Base-by-base conservation (phyloP, 2,888 invertebrate species). In the Dastarcus helophoroides region DNA sequence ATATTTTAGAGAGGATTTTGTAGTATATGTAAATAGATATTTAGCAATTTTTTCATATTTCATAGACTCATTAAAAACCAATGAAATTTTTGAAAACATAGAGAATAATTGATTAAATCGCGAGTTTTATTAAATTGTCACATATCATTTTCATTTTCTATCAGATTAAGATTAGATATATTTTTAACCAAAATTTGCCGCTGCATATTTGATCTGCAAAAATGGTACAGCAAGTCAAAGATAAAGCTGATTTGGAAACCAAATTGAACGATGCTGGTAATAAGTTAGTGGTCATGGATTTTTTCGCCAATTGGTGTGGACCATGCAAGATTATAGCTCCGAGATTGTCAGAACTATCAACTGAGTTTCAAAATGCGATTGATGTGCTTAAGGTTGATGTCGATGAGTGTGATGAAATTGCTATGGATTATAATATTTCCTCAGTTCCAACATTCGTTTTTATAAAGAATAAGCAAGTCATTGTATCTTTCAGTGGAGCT, bases 371-470 rank as follows among this genome's bases (percentile, higher is more conserved):
- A 0, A 73, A 69, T 35, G 35, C 38, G 1, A 41, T 55, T 14
- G 26, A 47, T 14, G 44, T 55, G 11, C 34, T 44, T 10, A 33
- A 54, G 54, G 79, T 91, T 8, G 88, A 90, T 61, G 86, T 90
- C 0, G 90, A 91, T 52, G 83, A 86, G 43, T 78, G 80, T 52
- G 86, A 88, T 53, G 85, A 86, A 25, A 65, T 89, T 33, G 80
- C 84, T 2, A 65, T 72, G 39, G 73, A 79, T 47, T 89, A 84
- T 65, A 71, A 78, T 52, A 74, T 90, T 51, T 69, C 73, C 45
- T 82, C 85, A 31, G 89, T 90, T 89, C 90, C 90, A 23, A 90
- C 90, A 3, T 90, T 91, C 56, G 65, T 89, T 9, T 88, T 89
- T 60, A 65, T 90, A 41, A 89, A 86, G 63, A 73, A 72, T 47